Conservation (phyloP, 2,888 invertebrate genomes). For the Autographa pulchrina region DNA sequence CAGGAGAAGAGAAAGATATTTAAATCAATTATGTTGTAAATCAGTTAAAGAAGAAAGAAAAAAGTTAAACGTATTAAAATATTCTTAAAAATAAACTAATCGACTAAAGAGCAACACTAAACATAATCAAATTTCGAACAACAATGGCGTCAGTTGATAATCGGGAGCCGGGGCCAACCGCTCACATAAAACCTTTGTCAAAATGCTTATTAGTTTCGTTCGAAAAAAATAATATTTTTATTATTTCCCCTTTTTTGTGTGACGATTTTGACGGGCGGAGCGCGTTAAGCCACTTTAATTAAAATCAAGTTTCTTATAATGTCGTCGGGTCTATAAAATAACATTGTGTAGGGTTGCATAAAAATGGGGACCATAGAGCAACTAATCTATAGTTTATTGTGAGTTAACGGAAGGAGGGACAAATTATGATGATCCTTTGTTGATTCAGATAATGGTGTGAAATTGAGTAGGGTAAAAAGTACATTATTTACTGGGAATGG, state of each 20-base stretch:
- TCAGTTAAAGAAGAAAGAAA: background rate
- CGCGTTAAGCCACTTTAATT: conserved; percentile 84
- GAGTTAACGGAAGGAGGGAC: conserved; percentile 72
- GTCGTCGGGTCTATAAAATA: conserved; percentile 84
- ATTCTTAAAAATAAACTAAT: conserved; percentile 41
- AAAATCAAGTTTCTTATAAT: conserved; percentile 76
- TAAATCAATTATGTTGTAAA: conserved; percentile 31
- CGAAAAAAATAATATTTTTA: conserved; percentile 63
- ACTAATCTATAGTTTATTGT: conserved; percentile 59
- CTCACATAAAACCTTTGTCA: conserved; percentile 81
- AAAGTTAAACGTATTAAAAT: background rate
- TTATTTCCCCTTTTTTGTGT: conserved; percentile 61
- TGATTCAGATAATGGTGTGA: conserved; percentile 82
- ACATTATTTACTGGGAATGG: conserved; percentile 31
- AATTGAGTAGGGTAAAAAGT: conserved; percentile 67
- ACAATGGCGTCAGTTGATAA: conserved; percentile 85
- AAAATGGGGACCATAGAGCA: conserved; percentile 60
- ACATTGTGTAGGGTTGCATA: conserved; percentile 71
- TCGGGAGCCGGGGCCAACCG: conserved; percentile 77
- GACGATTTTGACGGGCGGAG: conserved; percentile 60
- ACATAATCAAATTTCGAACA: conserved; percentile 83
- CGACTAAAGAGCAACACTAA: conserved; percentile 73
- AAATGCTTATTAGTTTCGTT: conserved; percentile 71
- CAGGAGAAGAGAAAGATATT: conserved; percentile 12
- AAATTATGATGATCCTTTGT: conserved; percentile 78